phyloP scores from a whole-genome alignment of 2,797 vertebrate genomes.

The Eulemur mongoz region DNA sequence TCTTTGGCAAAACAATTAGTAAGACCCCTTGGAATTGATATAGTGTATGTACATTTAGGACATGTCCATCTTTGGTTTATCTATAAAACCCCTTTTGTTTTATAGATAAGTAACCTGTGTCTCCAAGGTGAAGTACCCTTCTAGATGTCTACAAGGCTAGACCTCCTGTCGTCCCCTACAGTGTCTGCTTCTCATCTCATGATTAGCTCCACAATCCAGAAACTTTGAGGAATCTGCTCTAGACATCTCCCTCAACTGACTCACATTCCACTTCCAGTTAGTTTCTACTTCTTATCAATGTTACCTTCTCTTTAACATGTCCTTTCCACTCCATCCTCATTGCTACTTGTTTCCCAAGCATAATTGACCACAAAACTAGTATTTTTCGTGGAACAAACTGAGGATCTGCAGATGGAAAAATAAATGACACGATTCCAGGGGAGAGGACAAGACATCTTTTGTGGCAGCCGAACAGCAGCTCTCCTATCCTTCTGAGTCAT shows the following conservation, averaged over 20 bases:
- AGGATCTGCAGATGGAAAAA: not conserved
- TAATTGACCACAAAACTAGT: slow-evolving; percentile 2
- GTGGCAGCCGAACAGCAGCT: not conserved
- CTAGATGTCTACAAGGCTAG: not conserved
- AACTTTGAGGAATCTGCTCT: not conserved
- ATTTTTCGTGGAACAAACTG: not conserved
- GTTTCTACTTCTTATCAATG: not conserved
- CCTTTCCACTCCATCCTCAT: not conserved
- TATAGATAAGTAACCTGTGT: not conserved
- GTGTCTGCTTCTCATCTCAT: not conserved
- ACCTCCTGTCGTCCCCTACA: not conserved
- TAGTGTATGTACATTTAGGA: not conserved
- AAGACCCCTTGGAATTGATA: not conserved
- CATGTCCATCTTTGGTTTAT: not conserved
- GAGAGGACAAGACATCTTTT: not conserved
- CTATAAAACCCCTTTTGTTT: not conserved
- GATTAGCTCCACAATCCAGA: not conserved
- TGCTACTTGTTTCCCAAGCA: slow-evolving; percentile 10
- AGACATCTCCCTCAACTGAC: not conserved
- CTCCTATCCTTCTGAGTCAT: not conserved
- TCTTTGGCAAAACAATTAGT: not conserved
- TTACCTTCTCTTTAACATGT: not conserved
- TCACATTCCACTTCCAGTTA: not conserved
- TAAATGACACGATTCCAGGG: not conserved
- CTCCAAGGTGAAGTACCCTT: not conserved